A percentile compares a stretch with the other conserved stretches of the same genome.
phyloP scores from a whole-genome alignment of 2,797 vertebrate species.

The Catharus ustulatus region DNA sequence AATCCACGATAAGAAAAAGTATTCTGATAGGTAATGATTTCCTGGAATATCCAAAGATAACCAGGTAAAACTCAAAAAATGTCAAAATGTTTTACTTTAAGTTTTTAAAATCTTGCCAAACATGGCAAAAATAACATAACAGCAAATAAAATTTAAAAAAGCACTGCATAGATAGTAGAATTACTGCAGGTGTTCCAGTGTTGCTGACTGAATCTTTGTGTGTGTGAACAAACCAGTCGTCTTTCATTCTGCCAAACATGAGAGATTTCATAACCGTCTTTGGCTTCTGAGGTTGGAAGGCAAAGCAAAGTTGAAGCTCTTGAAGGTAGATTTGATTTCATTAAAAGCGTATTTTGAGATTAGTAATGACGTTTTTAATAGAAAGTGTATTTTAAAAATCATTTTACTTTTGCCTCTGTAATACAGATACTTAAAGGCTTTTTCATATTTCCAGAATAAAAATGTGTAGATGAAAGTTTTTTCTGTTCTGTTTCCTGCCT shows the following conservation, averaged over 20 bases:
- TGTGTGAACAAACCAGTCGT: neutral
- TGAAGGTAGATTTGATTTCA: slow-evolving; percentile 8
- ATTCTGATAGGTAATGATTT: slow-evolving; percentile 13
- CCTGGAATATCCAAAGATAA: neutral
- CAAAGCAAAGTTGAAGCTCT: slow-evolving; percentile 23
- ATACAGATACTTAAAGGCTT: neutral
- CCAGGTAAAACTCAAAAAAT: neutral
- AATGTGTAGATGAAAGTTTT: neutral
- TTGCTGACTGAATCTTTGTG: neutral
- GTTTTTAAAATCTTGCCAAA: neutral
- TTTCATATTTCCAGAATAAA: neutral
- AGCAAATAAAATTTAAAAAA: neutral
- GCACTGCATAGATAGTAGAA: neutral
- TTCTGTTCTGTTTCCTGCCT: neutral
- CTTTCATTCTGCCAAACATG: slow-evolving; percentile 37
- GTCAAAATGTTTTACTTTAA: neutral
- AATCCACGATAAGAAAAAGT: neutral
- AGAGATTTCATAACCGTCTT: slow-evolving; percentile 15
- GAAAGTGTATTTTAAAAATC: neutral
- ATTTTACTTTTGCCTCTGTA: neutral
- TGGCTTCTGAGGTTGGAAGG: slow-evolving; percentile 28
- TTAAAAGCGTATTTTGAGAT: slow-evolving; percentile 3
- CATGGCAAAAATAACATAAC: neutral
- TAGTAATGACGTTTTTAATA: neutral
- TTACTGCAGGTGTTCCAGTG: neutral